phyloP scores from a whole-genome alignment of 2,888 invertebrate species.

The Drosophila cognata region DNA sequence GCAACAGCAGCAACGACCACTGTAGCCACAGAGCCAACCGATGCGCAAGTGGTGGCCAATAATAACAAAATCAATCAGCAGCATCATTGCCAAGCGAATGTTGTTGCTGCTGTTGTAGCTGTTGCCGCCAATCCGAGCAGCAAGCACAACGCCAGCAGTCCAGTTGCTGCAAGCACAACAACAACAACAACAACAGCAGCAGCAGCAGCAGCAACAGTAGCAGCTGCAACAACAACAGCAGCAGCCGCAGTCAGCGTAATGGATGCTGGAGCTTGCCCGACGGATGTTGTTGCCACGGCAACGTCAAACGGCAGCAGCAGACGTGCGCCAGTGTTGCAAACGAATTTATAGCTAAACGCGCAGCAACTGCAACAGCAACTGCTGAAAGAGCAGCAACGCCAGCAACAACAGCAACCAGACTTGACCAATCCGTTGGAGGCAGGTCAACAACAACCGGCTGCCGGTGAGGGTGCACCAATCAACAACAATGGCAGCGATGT shows the following conservation, averaged over 20 bases:
- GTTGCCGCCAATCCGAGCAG: conserved; percentile 41
- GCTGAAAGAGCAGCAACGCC: conserved; percentile 68
- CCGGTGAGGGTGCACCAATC: conserved; percentile 25
- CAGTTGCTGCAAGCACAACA: conserved; percentile 31
- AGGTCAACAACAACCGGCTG: conserved; percentile 24
- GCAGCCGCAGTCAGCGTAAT: conserved; percentile 8
- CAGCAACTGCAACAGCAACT: conserved; percentile 71
- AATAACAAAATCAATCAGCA: conserved; percentile 84
- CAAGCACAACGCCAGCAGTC: conserved; percentile 47
- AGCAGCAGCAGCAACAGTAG: conserved; percentile 11
- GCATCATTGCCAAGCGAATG: conserved; percentile 70
- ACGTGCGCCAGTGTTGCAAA: conserved; percentile 68
- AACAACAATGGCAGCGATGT: conserved; percentile 34
- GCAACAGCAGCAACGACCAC: conserved; percentile 48
- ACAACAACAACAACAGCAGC: conserved; percentile 6
- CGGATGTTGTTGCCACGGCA: conserved; percentile 40
- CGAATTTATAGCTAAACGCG: conserved; percentile 84
- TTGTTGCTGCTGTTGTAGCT: conserved; percentile 54
- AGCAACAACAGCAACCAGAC: conserved; percentile 39
- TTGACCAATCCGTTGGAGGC: not conserved
- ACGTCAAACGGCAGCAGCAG: conserved; percentile 51
- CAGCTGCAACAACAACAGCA: conserved; percentile 29
- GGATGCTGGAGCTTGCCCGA: conserved; percentile 11
- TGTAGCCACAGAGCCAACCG: conserved; percentile 35
- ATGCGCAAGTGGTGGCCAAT: conserved; percentile 80